A percentile compares a stretch with the other conserved stretches of the same genome.
These are phyloP conservation scores for Athalia circularis DNA, from an alignment of 2,888 invertebrate species.

Conservation along the genomic window DNA sequence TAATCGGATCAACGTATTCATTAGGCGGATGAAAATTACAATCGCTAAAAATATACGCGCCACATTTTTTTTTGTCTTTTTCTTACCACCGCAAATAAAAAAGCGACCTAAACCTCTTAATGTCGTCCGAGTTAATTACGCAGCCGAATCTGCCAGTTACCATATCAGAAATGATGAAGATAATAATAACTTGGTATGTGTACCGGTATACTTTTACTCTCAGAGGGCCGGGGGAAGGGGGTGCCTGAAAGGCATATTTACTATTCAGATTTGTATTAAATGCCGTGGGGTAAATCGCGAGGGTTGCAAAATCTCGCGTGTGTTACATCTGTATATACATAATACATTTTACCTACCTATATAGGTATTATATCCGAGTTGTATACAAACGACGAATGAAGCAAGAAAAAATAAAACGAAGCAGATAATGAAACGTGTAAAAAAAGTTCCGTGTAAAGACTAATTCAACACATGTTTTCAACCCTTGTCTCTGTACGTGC, in stretches of 20 bases:
- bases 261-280: conserved; percentile 16
- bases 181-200: conserved; percentile 1
- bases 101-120: conserved; percentile 15
- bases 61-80: too few species aligned
- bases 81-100: background rate
- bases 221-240: background rate
- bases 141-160: background rate
- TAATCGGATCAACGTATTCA: too few species aligned
- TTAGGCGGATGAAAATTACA: too few species aligned
- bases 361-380: background rate
- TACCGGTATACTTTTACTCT: background rate
- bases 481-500: too few species aligned
- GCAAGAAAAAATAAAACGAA: background rate
- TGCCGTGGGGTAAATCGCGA: background rate
- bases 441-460: too few species aligned
- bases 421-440: background rate
- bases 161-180: background rate
- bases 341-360: background rate
- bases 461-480: background rate
- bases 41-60: too few species aligned
- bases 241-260: conserved; percentile 1
- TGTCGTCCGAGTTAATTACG: conserved; percentile 7
- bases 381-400: background rate
- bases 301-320: background rate
- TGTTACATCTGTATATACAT: background rate